Evolutionary conservation across 2,888 invertebrate species (phyloP), one percentile per base, ranked within the genome.

Genomic region (Latrodectus elegans): DNA sequence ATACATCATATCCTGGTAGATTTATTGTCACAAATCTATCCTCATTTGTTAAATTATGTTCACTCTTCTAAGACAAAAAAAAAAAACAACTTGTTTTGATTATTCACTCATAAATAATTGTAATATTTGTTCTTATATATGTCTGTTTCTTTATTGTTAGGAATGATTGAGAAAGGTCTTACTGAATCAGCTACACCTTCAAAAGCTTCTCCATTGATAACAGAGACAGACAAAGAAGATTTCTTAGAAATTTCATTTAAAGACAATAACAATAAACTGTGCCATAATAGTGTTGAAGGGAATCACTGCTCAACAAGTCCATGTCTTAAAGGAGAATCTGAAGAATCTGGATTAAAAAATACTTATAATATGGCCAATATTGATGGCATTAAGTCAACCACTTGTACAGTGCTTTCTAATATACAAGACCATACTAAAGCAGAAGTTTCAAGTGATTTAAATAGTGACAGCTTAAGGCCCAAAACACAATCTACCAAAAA

Each of bases 131-230:
- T 55, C 15, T 55, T 55, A 14, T 55, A 55, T 55, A 55, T 17
- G 14, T 52, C 83, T 72, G 4, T 77, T 53, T 83, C 74, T 82
- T 60, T 64, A 87, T 70, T 65, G 75, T 60, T 89, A 92, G 92
- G 95, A 72, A 95, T 97, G 93, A 94, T 98, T 90, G 97, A 97
- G 92, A 94, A 94, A 91, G 98, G 98, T 2, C 94, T 98, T 68
- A 93, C 94, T 89, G 95, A 96, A 91, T 95, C 97, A 76, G 96
- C 97, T 60, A 96, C 95, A 93, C 95, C 93, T 92, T 93, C 92
- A 88, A 79, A 74, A 52, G 73, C 55, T 70, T 84, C 89, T 68
- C 84, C 88, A 17, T 70, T 85, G 12, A 71, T 89, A 55, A 75
- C 79, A 26, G 60, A 77, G 8, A 86, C 75, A 22, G 82, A 87